These are phyloP conservation scores for Trididemnum miniatum DNA, from an alignment of 23 tunicate genomes.

Conservation along the genomic window DNA sequence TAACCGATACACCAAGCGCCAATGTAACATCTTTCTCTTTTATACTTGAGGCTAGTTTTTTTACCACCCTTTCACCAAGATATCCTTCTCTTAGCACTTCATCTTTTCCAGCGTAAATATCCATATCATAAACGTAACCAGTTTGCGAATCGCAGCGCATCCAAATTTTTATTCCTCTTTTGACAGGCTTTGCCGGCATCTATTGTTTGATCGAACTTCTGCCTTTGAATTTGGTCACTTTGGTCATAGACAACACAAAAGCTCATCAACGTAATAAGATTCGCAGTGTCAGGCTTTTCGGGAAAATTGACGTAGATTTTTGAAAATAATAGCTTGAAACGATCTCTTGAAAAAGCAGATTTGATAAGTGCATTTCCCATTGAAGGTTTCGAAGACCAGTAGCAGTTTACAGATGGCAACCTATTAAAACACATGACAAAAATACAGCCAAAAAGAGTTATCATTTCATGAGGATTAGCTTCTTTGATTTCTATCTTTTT, in stretches of 20 bases:
- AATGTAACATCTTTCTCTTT: constrained; percentile 7
- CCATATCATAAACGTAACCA: constrained; percentile 13
- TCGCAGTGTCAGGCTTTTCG: constrained; percentile 10
- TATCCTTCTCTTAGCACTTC: not conserved
- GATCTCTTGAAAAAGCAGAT: constrained; percentile 29
- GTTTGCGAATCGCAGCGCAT: constrained; percentile 20
- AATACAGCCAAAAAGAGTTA: constrained; percentile 37
- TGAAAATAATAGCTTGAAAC: constrained; percentile 31
- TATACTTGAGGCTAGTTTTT: constrained; percentile 1
- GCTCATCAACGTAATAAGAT: constrained; percentile 6
- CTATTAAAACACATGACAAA: constrained; percentile 29
- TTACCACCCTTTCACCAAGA: constrained; percentile 32
- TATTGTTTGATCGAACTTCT: constrained; percentile 29
- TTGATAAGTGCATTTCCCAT: constrained; percentile 17
- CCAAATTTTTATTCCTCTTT: constrained; percentile 22
- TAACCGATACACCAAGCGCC: too few relatives aligned
- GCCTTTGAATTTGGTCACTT: constrained; percentile 21
- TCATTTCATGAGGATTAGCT: too few relatives aligned
- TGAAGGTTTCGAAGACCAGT: constrained; percentile 21
- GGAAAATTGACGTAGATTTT: constrained; percentile 28
- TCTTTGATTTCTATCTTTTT: too few relatives aligned
- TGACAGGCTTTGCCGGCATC: constrained; percentile 18
- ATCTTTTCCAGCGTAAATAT: constrained; percentile 18
- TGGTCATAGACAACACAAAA: not conserved
- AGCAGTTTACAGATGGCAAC: constrained; percentile 29